These are phyloP conservation scores for Brachionus manjavacas DNA, from an alignment of 1,140 invertebrate species.

Conservation along the genomic window DNA sequence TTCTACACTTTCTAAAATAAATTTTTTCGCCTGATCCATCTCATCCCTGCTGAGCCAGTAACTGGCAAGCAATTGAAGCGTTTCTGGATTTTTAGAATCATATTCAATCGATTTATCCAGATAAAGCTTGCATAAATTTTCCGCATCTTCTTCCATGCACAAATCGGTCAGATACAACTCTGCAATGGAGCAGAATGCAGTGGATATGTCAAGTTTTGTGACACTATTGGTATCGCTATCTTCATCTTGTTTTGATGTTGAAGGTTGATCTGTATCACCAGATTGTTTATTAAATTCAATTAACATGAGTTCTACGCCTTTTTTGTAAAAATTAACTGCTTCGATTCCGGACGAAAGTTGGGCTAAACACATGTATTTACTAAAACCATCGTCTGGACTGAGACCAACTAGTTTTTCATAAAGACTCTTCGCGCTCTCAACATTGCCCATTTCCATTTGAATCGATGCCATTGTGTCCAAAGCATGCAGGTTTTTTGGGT, in stretches of 20 bases:
- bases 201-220: constrained; percentile 52
- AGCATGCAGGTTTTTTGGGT: constrained; percentile 52
- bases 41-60: constrained; percentile 54
- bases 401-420: constrained; percentile 53
- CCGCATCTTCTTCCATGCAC: constrained; percentile 56
- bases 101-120: constrained; percentile 52
- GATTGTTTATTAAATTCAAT: constrained; percentile 40
- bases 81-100: constrained; percentile 55
- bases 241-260: constrained; percentile 28
- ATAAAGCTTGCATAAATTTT: constrained; percentile 51
- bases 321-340: constrained; percentile 54
- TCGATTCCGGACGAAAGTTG: constrained; percentile 54
- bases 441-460: constrained; percentile 53
- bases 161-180: constrained; percentile 60
- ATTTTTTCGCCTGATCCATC: constrained; percentile 48
- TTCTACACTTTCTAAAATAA: background rate
- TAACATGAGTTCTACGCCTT: constrained; percentile 56
- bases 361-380: constrained; percentile 58
- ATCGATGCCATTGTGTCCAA: constrained; percentile 53
- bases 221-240: constrained; percentile 26
- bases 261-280: background rate
- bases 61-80: constrained; percentile 54
- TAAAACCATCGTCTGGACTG: constrained; percentile 53
- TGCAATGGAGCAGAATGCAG: constrained; percentile 56
- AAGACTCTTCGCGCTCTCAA: constrained; percentile 54